Conservation (phyloP, 2,113 vertebrate species). For the Cryptotis parvus region DNA sequence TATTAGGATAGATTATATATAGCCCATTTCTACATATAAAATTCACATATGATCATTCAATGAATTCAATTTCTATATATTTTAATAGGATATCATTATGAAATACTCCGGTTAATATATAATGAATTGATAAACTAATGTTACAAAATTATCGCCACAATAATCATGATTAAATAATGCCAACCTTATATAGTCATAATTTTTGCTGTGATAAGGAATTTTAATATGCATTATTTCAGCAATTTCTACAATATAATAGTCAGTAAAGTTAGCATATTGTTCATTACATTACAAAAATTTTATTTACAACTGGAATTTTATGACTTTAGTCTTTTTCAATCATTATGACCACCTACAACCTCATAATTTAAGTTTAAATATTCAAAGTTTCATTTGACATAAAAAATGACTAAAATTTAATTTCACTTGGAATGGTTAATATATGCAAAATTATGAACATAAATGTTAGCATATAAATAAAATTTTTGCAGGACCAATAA, state of each 20-base stretch:
- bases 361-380: too few relatives aligned
- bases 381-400: background rate
- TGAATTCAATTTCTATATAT: background rate
- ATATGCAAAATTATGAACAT: background rate
- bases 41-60: background rate
- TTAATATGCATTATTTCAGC: background rate
- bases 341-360: background rate
- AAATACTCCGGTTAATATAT: background rate
- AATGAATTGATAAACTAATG: background rate
- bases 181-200: background rate
- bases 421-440: background rate
- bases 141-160: background rate
- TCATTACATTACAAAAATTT: background rate
- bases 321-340: background rate
- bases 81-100: background rate
- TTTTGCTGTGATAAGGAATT: background rate
- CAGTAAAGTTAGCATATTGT: background rate
- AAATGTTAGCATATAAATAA: background rate
- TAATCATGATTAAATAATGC: background rate
- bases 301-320: background rate
- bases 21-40: background rate
- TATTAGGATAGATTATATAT: background rate
- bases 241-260: background rate
- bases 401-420: background rate
- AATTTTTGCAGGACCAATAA: background rate